phyloP scores from a whole-genome alignment of 1,140 invertebrate genomes.

The Hirudo medicinalis region DNA sequence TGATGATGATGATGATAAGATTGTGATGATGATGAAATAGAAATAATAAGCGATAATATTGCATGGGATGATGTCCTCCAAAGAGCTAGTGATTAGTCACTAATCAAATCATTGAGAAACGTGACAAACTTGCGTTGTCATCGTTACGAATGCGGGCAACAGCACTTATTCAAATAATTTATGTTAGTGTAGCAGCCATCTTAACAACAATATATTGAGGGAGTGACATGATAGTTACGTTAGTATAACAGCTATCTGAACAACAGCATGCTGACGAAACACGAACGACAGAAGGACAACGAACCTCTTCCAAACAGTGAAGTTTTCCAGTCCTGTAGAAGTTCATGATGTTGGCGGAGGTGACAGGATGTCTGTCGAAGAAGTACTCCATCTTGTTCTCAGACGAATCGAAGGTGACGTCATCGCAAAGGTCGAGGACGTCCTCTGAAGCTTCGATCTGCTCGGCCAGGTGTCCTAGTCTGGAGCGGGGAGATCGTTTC shows the following conservation, averaged over 20 bases:
- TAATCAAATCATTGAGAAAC: too few relatives aligned
- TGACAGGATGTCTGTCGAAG: constrained; percentile 21
- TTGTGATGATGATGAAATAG: constrained; percentile 9
- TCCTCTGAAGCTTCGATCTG: not conserved
- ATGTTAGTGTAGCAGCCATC: too few relatives aligned
- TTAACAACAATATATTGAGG: too few relatives aligned
- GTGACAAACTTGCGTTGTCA: too few relatives aligned
- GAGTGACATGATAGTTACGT: too few relatives aligned
- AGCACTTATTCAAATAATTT: too few relatives aligned
- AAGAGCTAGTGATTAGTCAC: too few relatives aligned
- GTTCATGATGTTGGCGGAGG: constrained; percentile 14
- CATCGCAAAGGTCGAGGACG: constrained; percentile 18
- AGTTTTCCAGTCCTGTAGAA: constrained; percentile 22
- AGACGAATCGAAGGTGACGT: not conserved
- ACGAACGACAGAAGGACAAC: not conserved
- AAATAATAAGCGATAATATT: too few relatives aligned
- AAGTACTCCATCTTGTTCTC: constrained; percentile 18
- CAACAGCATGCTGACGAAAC: too few relatives aligned
- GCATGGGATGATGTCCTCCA: too few relatives aligned
- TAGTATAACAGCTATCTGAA: too few relatives aligned
- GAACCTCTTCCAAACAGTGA: constrained; percentile 19
- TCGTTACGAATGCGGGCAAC: too few relatives aligned
- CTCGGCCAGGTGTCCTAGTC: not conserved
- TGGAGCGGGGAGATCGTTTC: not conserved
- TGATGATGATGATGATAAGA: not conserved